Base-by-base conservation (phyloP, 2,797 vertebrate species). In the Erethizon dorsatum region DNA sequence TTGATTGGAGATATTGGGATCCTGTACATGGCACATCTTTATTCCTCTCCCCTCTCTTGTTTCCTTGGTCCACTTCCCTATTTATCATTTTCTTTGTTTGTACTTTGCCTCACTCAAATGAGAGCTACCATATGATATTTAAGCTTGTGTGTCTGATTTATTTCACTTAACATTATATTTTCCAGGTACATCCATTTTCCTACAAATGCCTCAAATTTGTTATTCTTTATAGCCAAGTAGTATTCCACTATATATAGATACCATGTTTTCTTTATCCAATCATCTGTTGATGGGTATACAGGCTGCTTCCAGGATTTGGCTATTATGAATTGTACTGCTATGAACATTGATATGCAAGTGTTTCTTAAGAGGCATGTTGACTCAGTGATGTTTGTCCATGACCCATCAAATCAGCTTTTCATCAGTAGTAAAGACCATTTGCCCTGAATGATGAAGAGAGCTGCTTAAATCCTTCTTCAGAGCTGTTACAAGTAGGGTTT, bases 361-460 rank as follows among this genome's bases (percentile, higher is more conserved):
- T 47, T 37, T 69, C 17, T 80, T 54, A 15, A 75, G 63, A 92
- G 47, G 24, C 45, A 94, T 0, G 0, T 67, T 86, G 52, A 73
- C 59, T 95, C 2, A 24, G 69, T 28, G 15, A 26, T 67, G 24
- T 37, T 87, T 91, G 22, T 96, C 24, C 1, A 0, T 45, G 71
- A 94, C 8, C 24, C 28, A 88, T 88, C 67, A 93, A 75, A 78
- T 73, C 26, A 59, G 11, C 47, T 83, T 92, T 96, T 88, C 54
- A 85, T 63, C 20, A 13, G 22, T 45, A 94, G 65, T 41, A 84
- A 89, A 5, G 24, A 96, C 50, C 13, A n/a, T 78, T 96, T 90
- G 52, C 47, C 59, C 65, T 33, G 57, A 78, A 50, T 90, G 77
- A 56, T 95, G 31, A 92, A 91, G 65, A 54, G 93, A 95, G 37